Conservation (phyloP, 2,113 vertebrate species). For the Heterochromis multidens region DNA sequence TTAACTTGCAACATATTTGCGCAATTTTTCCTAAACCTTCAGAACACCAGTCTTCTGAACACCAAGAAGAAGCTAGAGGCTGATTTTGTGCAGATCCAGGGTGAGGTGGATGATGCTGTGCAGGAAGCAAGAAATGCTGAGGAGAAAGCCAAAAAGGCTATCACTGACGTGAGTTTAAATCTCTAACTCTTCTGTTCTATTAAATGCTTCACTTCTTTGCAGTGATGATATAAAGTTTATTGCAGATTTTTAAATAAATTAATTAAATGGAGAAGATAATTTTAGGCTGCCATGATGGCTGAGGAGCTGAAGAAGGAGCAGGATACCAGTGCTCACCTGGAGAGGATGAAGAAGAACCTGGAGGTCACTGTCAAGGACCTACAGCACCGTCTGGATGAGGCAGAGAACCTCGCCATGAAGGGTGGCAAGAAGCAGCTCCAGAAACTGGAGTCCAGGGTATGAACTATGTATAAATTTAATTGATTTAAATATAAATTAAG, state of each 20-base stretch:
- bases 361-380: slow-evolving; percentile 80
- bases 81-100: slow-evolving; percentile 59
- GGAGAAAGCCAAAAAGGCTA: slow-evolving; percentile 94
- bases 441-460: slow-evolving; percentile 83
- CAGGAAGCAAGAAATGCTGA: slow-evolving; percentile 82
- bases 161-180: slow-evolving; percentile 78
- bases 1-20: background rate
- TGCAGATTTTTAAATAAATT: background rate
- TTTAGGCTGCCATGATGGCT: slow-evolving; percentile 84
- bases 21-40: background rate
- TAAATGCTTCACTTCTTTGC: background rate
- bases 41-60: slow-evolving; percentile 69
- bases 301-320: slow-evolving; percentile 91
- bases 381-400: slow-evolving; percentile 87
- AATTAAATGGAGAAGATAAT: background rate
- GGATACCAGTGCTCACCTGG: slow-evolving; percentile 87
- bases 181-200: background rate
- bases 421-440: slow-evolving; percentile 85
- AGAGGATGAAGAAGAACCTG: slow-evolving; percentile 96
- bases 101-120: slow-evolving; percentile 67
- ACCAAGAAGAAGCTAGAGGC: slow-evolving; percentile 68
- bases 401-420: slow-evolving; percentile 85
- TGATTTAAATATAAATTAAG: background rate
- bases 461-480: background rate
- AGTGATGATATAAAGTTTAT: background rate